phyloP scores from a whole-genome alignment of 1,140 invertebrate genomes.

The Plectrocnemia conspersa region DNA sequence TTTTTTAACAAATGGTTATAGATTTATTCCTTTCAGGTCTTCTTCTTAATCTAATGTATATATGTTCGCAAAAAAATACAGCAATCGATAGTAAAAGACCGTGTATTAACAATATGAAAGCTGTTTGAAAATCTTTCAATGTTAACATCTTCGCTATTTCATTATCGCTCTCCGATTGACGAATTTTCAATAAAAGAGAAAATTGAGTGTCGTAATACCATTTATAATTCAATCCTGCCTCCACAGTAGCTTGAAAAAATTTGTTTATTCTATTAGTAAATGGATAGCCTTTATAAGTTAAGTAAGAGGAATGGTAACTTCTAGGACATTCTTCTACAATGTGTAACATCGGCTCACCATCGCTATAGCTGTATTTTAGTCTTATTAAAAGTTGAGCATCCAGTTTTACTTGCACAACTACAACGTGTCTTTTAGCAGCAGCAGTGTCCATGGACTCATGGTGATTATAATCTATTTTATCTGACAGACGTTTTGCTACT shows the following conservation, averaged over 20 bases:
- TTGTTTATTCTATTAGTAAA: constrained; percentile 35
- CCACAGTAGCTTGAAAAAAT: constrained; percentile 18
- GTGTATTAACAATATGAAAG: constrained; percentile 37
- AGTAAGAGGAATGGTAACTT: constrained; percentile 41
- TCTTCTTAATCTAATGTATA: no score
- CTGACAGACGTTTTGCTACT: constrained; percentile 30
- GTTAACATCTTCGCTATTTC: constrained; percentile 35
- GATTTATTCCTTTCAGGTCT: no score
- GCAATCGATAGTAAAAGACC: constrained; percentile 29
- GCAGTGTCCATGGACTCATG: constrained; percentile 19
- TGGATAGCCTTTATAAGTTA: constrained; percentile 37
- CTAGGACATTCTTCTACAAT: constrained; percentile 44
- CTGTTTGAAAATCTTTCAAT: constrained; percentile 38
- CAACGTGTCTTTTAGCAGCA: constrained; percentile 35
- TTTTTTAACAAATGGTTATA: no score
- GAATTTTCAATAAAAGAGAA: constrained; percentile 13
- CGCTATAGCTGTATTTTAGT: constrained; percentile 23
- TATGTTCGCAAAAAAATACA: constrained; percentile 22
- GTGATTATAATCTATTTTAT: constrained; percentile 32
- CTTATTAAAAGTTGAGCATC: constrained; percentile 29
- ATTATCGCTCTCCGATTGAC: constrained; percentile 9
- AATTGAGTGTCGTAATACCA: constrained; percentile 28
- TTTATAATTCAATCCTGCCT: constrained; percentile 26
- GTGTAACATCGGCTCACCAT: constrained; percentile 39
- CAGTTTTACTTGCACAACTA: constrained; percentile 36